Conservation (phyloP, 1,140 invertebrate genomes). For the Neocloeon triangulifer region DNA sequence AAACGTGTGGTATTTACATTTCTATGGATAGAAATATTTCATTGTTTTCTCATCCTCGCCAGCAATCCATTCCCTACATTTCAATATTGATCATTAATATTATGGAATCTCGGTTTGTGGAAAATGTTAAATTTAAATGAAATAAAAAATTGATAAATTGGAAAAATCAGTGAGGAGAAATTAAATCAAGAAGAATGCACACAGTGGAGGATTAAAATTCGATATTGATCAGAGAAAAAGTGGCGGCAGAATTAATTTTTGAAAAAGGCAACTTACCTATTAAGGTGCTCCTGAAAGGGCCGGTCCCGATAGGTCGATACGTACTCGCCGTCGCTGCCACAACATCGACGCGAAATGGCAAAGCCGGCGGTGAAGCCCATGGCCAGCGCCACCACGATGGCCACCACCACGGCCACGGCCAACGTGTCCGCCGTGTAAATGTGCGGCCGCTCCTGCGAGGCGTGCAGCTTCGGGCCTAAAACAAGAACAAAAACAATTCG, state of each 20-base stretch:
- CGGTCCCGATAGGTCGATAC: slow-evolving; percentile 34
- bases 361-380: slow-evolving; percentile 65
- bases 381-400: slow-evolving; percentile 53
- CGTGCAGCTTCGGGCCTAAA: slow-evolving; percentile 13
- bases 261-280: slow-evolving; percentile 19
- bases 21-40: neutral
- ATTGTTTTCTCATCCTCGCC: neutral
- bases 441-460: slow-evolving; percentile 26
- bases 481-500: no score
- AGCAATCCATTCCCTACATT: neutral
- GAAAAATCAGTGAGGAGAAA: neutral
- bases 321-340: slow-evolving; percentile 24
- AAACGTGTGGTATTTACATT: no score
- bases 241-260: neutral
- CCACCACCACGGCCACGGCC: slow-evolving; percentile 50
- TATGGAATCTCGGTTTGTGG: neutral
- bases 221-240: no score
- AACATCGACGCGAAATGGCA: slow-evolving; percentile 52
- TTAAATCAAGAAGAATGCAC: neutral
- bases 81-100: slow-evolving; percentile 2
- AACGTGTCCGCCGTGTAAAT: slow-evolving; percentile 59
- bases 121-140: no score
- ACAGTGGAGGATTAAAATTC: no score
- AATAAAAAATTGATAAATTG: no score
- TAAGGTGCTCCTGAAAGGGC: slow-evolving; percentile 44